Percentiles rank a stretch among this genome's conserved stretches.
Conservation (phyloP, 2,797 vertebrate species). For the Rhynchonycteris naso region DNA sequence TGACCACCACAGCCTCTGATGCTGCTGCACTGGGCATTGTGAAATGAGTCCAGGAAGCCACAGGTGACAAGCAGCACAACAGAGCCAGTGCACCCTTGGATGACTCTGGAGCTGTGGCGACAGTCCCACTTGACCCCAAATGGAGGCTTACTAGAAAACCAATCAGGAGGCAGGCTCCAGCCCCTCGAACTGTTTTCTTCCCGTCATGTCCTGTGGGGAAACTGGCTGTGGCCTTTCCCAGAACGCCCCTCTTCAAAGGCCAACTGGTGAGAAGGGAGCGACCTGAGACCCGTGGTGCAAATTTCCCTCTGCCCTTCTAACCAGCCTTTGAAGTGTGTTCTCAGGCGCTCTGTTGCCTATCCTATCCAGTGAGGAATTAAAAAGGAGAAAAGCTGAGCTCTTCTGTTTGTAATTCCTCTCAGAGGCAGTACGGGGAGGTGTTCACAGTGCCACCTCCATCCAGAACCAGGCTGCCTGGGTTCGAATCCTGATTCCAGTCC, state of each 20-base stretch:
- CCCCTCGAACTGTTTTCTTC: neutral
- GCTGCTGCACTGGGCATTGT: neutral
- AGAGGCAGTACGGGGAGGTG: accelerated
- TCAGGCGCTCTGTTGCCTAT: accelerated
- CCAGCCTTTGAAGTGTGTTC: neutral
- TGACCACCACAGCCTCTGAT: neutral
- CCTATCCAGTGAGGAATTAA: accelerated
- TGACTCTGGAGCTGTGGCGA: neutral
- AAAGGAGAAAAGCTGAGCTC: neutral
- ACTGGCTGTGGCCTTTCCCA: neutral
- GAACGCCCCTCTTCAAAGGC: neutral
- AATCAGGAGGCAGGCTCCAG: neutral
- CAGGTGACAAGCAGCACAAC: neutral
- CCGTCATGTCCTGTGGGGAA: no score
- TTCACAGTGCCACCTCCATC: no score
- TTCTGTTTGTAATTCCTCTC: neutral
- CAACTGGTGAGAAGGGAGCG: neutral
- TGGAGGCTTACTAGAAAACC: neutral
- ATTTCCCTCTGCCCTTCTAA: neutral
- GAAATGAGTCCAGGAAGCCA: neutral
- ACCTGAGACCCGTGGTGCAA: neutral
- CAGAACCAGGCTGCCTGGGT: neutral
- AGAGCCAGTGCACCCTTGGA: neutral
- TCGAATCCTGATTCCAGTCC: neutral
- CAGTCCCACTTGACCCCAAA: neutral